Conservation (phyloP, 1,140 invertebrate species). For the Mya arenaria region DNA sequence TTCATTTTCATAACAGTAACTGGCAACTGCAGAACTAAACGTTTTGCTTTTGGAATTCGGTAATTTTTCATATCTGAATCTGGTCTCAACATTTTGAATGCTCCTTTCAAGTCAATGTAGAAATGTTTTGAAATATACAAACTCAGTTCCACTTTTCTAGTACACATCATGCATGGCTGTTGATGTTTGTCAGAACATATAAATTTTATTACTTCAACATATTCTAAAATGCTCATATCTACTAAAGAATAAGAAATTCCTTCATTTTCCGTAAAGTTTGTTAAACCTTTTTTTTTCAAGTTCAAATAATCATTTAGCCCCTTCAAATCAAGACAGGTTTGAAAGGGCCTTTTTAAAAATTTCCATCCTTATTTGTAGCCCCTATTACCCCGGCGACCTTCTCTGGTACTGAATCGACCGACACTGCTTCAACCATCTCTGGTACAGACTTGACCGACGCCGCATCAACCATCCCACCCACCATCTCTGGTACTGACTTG, state of each 20-base stretch:
- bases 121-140: no score
- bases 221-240: neutral
- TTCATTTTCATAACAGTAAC: neutral
- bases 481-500: no score
- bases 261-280: neutral
- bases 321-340: neutral
- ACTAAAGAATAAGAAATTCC: neutral
- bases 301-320: neutral
- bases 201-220: neutral
- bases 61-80: constrained; percentile 21
- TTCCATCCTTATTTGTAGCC: neutral
- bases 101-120: neutral
- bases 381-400: no score
- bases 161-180: constrained; percentile 12
- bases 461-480: no score
- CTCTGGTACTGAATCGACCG: no score
- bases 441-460: no score
- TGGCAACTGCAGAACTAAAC: constrained; percentile 3
- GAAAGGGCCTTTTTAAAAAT: neutral
- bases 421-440: no score
- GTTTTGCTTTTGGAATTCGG: constrained; percentile 16
- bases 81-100: neutral
- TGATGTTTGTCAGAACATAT: neutral
- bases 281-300: neutral
- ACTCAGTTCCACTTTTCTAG: neutral